These are phyloP conservation scores for Notothenia rossii DNA, from an alignment of 2,113 vertebrate species.

Conservation along the genomic window DNA sequence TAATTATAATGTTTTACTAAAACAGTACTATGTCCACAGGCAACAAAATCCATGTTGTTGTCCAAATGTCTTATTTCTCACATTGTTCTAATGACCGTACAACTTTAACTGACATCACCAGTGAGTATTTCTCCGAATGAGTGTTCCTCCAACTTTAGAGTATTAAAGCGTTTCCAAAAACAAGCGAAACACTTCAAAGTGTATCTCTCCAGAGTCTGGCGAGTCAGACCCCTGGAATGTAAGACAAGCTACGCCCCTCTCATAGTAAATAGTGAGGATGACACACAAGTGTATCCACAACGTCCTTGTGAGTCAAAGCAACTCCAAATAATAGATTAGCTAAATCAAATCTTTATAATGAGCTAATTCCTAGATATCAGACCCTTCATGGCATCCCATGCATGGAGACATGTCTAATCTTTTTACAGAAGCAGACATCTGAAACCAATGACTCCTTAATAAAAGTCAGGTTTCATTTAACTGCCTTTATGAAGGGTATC, in stretches of 20 bases:
- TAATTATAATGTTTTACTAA: not conserved
- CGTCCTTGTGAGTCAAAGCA: not conserved
- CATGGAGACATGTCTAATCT: not conserved
- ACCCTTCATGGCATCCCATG: not conserved
- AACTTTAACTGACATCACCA: not conserved
- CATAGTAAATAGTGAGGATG: not conserved
- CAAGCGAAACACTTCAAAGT: not conserved
- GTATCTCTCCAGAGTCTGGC: not conserved
- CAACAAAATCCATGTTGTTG: not conserved
- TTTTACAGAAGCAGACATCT: not conserved
- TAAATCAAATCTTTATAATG: not conserved
- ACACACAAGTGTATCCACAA: no score
- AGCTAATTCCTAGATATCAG: slow-evolving; percentile 11
- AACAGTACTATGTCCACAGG: not conserved
- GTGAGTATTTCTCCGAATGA: not conserved
- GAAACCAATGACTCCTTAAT: not conserved
- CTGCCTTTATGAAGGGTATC: no score
- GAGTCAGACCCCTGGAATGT: slow-evolving; percentile 2
- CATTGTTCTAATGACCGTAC: not conserved
- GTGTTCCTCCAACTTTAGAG: not conserved
- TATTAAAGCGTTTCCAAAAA: not conserved
- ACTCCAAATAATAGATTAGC: not conserved
- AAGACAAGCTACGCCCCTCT: not conserved
- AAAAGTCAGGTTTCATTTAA: not conserved
- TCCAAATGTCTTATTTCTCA: not conserved